Conservation (phyloP, 1,140 invertebrate genomes). For the Leptinotarsa defecta region DNA sequence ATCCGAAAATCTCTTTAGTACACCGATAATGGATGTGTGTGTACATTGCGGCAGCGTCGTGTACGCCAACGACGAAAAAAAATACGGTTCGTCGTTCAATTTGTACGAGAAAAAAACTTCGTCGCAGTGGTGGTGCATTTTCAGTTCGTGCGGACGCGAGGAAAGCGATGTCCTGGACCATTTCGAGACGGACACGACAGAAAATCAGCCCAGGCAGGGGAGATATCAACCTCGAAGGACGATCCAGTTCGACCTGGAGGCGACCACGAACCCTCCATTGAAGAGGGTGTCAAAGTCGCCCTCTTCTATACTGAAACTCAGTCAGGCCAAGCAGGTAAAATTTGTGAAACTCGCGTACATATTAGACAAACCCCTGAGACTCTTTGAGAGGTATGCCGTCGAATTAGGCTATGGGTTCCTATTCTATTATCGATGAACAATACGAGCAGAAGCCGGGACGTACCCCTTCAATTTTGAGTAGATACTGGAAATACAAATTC, state of each 20-base stretch:
- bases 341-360: too few relatives aligned
- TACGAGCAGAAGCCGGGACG: too few relatives aligned
- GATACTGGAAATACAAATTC: too few relatives aligned
- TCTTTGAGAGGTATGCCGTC: too few relatives aligned
- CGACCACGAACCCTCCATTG: not conserved
- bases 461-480: too few relatives aligned
- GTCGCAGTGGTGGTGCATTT: slow-evolving; percentile 4
- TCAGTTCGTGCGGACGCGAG: slow-evolving; percentile 10
- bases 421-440: too few relatives aligned
- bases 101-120: not conserved
- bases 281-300: not conserved
- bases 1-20: not conserved
- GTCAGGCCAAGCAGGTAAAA: not conserved
- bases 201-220: not conserved
- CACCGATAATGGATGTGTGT: slow-evolving; percentile 10
- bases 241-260: slow-evolving; percentile 36
- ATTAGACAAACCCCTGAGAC: too few relatives aligned
- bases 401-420: too few relatives aligned
- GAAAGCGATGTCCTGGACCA: not conserved
- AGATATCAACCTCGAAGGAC: slow-evolving; percentile 30
- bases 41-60: slow-evolving; percentile 17
- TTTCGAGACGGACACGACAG: not conserved
- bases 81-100: not conserved
- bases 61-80: not conserved
- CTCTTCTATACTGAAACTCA: slow-evolving; percentile 1